phyloP scores from a whole-genome alignment of 2,113 vertebrate genomes.

The Malaclemys terrapin region DNA sequence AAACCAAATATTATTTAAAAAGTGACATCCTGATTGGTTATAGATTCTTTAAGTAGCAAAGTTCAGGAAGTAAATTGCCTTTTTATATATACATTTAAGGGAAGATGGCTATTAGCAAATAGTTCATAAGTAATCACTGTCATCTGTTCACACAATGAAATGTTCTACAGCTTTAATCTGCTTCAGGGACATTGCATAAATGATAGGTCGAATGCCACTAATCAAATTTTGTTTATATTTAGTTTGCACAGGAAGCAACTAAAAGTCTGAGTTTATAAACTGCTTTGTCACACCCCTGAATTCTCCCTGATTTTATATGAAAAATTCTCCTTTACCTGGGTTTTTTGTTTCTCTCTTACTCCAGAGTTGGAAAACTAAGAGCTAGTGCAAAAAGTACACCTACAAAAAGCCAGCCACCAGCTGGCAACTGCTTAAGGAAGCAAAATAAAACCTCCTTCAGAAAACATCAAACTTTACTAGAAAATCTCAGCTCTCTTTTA shows the following conservation, averaged over 20 bases:
- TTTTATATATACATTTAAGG: background rate
- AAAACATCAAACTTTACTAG: conserved; percentile 15
- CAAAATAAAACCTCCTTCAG: background rate
- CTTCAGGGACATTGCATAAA: background rate
- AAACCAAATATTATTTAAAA: background rate
- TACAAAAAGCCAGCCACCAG: background rate
- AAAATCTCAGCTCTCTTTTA: background rate
- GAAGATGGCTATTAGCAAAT: background rate
- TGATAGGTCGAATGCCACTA: background rate
- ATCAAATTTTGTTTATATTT: background rate
- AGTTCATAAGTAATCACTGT: background rate
- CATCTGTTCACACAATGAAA: background rate
- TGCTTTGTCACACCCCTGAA: background rate
- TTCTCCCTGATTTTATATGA: background rate
- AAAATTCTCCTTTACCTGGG: background rate
- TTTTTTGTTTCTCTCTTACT: background rate
- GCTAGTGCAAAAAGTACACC: background rate
- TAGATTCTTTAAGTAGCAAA: background rate
- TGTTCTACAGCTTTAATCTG: background rate
- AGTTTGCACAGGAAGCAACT: background rate
- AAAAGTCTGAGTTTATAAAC: background rate
- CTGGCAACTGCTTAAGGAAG: background rate
- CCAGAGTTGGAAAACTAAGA: background rate
- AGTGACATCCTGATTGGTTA: background rate
- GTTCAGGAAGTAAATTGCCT: background rate